These are phyloP conservation scores for Bovichtus variegatus DNA, from an alignment of 2,797 vertebrate genomes.

Conservation along the genomic window DNA sequence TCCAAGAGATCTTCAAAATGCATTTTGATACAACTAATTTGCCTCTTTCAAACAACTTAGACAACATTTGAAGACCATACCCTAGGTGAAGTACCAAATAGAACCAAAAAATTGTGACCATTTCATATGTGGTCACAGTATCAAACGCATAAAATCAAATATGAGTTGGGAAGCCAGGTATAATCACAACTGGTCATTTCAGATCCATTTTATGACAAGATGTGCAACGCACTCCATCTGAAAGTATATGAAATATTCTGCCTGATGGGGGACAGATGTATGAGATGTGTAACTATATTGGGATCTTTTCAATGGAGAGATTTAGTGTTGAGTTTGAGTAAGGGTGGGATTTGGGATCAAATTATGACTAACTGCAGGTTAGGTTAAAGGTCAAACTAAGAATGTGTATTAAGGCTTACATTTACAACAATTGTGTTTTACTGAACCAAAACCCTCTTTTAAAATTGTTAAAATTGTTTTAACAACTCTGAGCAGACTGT, in stretches of 20 bases:
- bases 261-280: neutral
- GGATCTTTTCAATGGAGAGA: neutral
- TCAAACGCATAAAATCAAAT: neutral
- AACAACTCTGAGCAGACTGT: slow-evolving; percentile 14
- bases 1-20: neutral
- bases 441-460: neutral
- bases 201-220: neutral
- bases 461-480: no score
- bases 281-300: neutral
- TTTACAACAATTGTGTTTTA: neutral
- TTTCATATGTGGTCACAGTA: neutral
- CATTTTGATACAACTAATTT: neutral
- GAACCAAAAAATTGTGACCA: neutral
- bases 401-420: neutral
- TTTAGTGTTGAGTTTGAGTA: neutral
- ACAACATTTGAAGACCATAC: neutral
- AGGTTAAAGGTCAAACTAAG: neutral
- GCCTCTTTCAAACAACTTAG: neutral
- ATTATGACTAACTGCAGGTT: neutral
- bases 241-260: neutral
- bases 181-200: neutral
- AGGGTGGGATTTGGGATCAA: neutral
- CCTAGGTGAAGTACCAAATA: neutral
- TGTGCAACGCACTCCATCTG: neutral
- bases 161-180: neutral